phyloP scores from a whole-genome alignment of 2,797 vertebrate species.

The Pitangus sulphuratus region DNA sequence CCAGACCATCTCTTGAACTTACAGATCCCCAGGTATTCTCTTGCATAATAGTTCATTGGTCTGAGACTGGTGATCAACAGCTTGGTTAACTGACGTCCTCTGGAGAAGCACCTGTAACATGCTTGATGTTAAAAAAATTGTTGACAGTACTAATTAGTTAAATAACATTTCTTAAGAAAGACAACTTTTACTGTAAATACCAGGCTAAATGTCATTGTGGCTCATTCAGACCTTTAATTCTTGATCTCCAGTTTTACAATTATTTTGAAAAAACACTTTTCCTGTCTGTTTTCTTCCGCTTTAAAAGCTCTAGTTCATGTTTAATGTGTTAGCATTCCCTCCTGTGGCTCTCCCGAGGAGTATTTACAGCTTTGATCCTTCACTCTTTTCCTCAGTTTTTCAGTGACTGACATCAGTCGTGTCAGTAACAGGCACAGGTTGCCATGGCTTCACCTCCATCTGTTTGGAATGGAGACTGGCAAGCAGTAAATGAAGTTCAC shows the following conservation, averaged over 20 bases:
- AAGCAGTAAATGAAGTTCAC: neutral
- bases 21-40: neutral
- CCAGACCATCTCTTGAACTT: neutral
- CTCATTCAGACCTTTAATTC: neutral
- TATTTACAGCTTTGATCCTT: neutral
- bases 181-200: neutral
- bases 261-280: neutral
- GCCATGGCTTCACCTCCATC: neutral
- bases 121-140: neutral
- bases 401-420: neutral
- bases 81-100: neutral
- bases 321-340: neutral
- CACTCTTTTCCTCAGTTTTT: neutral
- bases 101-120: neutral
- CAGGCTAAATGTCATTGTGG: neutral
- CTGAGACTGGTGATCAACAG: neutral
- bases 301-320: neutral
- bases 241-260: neutral
- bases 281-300: neutral
- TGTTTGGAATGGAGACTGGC: neutral
- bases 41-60: neutral
- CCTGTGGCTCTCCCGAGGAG: neutral
- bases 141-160: neutral
- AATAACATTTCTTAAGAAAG: neutral
- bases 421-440: neutral